Percentiles rank a stretch among this genome's conserved stretches.
Conservation (phyloP, 1,140 invertebrate species). For the Penaeus vannamei region DNA sequence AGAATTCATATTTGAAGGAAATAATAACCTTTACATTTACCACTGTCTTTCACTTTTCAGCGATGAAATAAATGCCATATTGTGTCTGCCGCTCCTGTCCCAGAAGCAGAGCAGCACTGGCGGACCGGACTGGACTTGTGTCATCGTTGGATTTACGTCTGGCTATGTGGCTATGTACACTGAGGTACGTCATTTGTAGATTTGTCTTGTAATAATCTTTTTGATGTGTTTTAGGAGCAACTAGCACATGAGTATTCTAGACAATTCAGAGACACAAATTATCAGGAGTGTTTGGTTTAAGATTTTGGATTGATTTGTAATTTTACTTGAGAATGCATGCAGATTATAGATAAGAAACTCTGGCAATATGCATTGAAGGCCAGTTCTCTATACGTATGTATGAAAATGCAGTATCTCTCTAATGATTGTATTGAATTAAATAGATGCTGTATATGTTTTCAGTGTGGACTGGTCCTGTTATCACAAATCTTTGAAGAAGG, state of each 20-base stretch:
- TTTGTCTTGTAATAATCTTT: background rate
- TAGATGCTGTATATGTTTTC: background rate
- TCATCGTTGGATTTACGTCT: conserved; percentile 87
- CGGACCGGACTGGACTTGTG: conserved; percentile 93
- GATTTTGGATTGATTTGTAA: background rate
- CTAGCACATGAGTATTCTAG: conserved; percentile 29
- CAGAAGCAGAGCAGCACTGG: conserved; percentile 78
- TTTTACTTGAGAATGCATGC: background rate
- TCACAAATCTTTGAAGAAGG: conserved; percentile 89
- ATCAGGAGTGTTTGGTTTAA: too few relatives aligned
- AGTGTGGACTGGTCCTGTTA: conserved; percentile 85
- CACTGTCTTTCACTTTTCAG: conserved; percentile 36
- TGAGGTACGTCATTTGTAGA: conserved; percentile 75
- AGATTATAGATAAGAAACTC: background rate
- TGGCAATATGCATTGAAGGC: background rate
- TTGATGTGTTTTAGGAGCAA: conserved; percentile 39
- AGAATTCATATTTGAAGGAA: background rate
- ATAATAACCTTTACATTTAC: background rate
- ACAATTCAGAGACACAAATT: background rate
- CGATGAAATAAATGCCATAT: conserved; percentile 69
- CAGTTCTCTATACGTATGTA: background rate
- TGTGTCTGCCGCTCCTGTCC: conserved; percentile 79
- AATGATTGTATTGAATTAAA: too few relatives aligned
- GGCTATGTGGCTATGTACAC: conserved; percentile 92
- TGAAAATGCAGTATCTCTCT: too few relatives aligned